Evolutionary conservation across 2,113 vertebrate species (phyloP).

Genomic region (Danio rerio): DNA sequence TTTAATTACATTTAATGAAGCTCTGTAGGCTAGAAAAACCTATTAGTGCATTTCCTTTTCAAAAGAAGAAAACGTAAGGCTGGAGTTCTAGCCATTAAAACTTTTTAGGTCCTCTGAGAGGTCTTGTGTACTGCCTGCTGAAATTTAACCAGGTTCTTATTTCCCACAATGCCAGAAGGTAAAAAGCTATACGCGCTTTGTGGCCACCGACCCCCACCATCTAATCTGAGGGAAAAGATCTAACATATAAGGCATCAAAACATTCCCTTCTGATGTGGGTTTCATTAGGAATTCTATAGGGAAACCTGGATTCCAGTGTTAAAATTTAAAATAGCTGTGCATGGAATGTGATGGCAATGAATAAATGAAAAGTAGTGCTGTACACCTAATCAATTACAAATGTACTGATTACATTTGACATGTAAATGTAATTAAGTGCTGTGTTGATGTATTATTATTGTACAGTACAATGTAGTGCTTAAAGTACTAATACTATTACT

Average conservation of each 20-base stretch:
- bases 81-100: conserved; percentile 1
- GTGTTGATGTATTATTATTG: too few relatives aligned
- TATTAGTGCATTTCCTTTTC: not conserved
- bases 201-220: not conserved
- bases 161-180: not conserved
- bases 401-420: too few relatives aligned
- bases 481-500: too few relatives aligned
- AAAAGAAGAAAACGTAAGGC: not conserved
- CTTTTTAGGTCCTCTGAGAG: conserved; percentile 17
- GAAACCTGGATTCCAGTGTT: too few relatives aligned
- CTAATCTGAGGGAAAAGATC: not conserved
- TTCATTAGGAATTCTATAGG: not conserved
- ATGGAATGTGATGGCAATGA: too few relatives aligned
- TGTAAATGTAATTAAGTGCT: too few relatives aligned
- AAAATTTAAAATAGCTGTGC: too few relatives aligned
- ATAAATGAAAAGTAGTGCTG: too few relatives aligned
- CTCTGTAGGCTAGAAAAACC: not conserved
- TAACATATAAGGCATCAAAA: not conserved
- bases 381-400: too few relatives aligned
- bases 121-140: not conserved
- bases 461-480: too few relatives aligned
- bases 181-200: not conserved
- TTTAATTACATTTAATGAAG: not conserved
- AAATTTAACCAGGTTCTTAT: conserved; percentile 21
- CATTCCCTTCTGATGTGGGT: not conserved